phyloP scores from a whole-genome alignment of 2,888 invertebrate genomes.

The Ochropacha duplaris region DNA sequence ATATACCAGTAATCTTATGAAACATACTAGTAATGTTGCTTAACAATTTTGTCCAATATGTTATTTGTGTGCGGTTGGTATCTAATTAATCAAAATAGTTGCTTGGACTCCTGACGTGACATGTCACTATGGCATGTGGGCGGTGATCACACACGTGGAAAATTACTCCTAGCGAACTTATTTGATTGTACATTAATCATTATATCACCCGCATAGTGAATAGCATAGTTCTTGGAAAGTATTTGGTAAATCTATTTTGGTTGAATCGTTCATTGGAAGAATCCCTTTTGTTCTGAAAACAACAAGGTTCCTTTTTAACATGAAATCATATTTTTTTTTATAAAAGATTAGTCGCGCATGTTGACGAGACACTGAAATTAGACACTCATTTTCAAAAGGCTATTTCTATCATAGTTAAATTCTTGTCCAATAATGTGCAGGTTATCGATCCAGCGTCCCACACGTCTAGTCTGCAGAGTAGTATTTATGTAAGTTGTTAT shows the following conservation, averaged over 20 bases:
- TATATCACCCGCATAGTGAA: background rate
- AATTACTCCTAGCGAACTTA: conserved; percentile 17
- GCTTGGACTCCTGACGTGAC: conserved; percentile 28
- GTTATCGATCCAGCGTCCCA: background rate
- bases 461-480: background rate
- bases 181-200: background rate
- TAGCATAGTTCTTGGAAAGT: background rate
- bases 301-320: no score
- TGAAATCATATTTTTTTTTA: no score
- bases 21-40: conserved; percentile 22
- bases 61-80: conserved; percentile 28
- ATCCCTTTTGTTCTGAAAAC: no score
- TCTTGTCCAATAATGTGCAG: background rate
- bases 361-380: background rate
- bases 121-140: conserved; percentile 22
- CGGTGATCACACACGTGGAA: conserved; percentile 20
- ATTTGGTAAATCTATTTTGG: background rate
- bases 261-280: no score
- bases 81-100: conserved; percentile 47
- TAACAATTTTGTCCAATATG: conserved; percentile 31
- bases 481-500: background rate
- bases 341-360: background rate
- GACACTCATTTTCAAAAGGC: background rate
- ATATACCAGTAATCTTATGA: background rate
- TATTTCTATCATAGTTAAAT: background rate